These are phyloP conservation scores for Amyelois transitella DNA, from an alignment of 1,140 invertebrate genomes.

Conservation along the genomic window DNA sequence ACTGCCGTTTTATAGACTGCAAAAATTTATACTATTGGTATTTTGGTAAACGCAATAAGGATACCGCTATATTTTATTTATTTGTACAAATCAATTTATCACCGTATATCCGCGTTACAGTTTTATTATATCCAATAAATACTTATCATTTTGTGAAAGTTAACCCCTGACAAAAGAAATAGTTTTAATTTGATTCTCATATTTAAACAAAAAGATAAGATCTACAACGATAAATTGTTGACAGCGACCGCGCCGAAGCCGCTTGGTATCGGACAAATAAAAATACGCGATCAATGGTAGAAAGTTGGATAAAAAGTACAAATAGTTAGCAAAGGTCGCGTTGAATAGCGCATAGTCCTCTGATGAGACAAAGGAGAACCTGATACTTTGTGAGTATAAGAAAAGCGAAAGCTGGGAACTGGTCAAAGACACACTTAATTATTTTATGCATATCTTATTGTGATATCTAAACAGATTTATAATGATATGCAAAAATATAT, in stretches of 20 bases:
- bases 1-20: too few species aligned
- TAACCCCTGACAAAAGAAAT: not conserved
- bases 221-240: slow-evolving; percentile 11
- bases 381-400: slow-evolving; percentile 11
- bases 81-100: too few species aligned
- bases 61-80: too few species aligned
- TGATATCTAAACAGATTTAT: too few species aligned
- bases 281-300: slow-evolving; percentile 11
- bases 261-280: slow-evolving; percentile 13
- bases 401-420: slow-evolving; percentile 24
- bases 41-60: too few species aligned
- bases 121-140: too few species aligned
- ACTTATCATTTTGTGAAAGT: not conserved
- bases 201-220: slow-evolving; percentile 6
- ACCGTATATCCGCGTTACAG: too few species aligned
- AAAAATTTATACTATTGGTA: too few species aligned
- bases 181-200: not conserved
- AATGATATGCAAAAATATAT: too few species aligned
- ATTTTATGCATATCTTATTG: not conserved
- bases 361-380: not conserved
- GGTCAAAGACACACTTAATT: not conserved
- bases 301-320: slow-evolving; percentile 22
- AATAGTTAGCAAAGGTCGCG: slow-evolving; percentile 9
- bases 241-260: slow-evolving; percentile 5
- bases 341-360: slow-evolving; percentile 5